phyloP scores from a whole-genome alignment of 2,113 vertebrate genomes.

The Leucoraja erinaceus region DNA sequence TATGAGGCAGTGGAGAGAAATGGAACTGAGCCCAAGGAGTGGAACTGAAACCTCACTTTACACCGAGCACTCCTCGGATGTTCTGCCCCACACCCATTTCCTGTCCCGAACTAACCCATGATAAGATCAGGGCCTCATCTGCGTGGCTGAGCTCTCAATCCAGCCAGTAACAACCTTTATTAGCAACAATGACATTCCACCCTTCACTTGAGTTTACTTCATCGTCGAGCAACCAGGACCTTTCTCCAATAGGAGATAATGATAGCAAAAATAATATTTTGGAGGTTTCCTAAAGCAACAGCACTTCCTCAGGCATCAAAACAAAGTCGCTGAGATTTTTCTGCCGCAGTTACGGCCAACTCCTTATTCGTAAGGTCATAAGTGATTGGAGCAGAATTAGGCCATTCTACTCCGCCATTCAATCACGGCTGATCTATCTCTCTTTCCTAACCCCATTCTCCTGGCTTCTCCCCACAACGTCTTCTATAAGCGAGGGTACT shows the following conservation, averaged over 20 bases:
- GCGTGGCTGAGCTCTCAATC: not conserved
- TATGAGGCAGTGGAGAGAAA: not conserved
- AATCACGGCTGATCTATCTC: too few relatives aligned
- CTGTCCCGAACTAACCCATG: not conserved
- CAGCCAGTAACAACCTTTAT: too few relatives aligned
- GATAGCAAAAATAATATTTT: not conserved
- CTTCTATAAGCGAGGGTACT: too few relatives aligned
- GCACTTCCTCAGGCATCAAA: not conserved
- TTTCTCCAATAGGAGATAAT: not conserved
- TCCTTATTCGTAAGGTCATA: too few relatives aligned
- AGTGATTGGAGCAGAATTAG: too few relatives aligned
- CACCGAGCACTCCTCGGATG: too few relatives aligned
- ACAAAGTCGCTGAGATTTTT: not conserved
- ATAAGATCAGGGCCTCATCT: not conserved
- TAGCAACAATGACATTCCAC: not conserved
- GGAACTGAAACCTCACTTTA: not conserved
- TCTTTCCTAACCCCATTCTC: too few relatives aligned
- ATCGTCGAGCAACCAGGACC: not conserved
- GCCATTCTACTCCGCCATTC: too few relatives aligned
- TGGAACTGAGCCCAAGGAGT: not conserved
- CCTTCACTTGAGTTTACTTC: not conserved
- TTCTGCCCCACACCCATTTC: not conserved
- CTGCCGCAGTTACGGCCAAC: not conserved
- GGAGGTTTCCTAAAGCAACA: not conserved
- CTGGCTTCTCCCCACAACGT: too few relatives aligned